Evolutionary conservation across 1,140 invertebrate species (phyloP), one percentile per base, ranked within the genome.

Genomic region (Sarcophaga peregrina): DNA sequence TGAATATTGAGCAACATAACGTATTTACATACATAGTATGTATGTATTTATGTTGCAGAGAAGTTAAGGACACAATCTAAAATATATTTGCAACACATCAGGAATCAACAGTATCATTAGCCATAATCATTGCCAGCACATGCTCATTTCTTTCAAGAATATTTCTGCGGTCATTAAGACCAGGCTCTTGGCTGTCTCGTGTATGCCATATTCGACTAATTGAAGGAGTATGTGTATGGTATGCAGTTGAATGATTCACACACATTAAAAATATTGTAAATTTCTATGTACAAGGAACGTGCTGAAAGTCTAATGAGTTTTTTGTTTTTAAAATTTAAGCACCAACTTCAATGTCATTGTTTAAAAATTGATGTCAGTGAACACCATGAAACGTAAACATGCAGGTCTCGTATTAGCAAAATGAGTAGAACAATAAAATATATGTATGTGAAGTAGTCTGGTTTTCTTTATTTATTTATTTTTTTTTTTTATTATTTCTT

Each of bases 281-380:
- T 2, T 37, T 37, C 25, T 37, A 37, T 37, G 4, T 37, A 37
- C 25, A 37, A 1, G 62, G 47, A 78, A 78, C 75, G 75, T 78
- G 75, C 15, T 52, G 13, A 78, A 78, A 78, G 75, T 52, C 75
- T 78, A 78, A 78, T 78, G 47, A 78, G 75, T 78, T 78, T 78
- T 25, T 50, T 72, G 20, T 20, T 20, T 72, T 72, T 72, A 10
- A 72, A 72, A 37, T 37, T 37, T 68, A 25, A 68, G 20, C 62
- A 68, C 17, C 9, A 25, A 13, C 11, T 58, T 58, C 54, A 58
- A 58, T 58, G 54, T 15, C 54, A 6, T 58, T 58, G 54, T n/a
- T 37, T 37, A 58, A 62, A 68, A 25, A 10, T 68, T 37, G 25
- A 37, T 37, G 25, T 68, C 62, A 68, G 8, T 68, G 62, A 68